A percentile compares a stretch with the other conserved stretches of the same genome.
These are phyloP conservation scores for Tachystola acroxantha DNA, from an alignment of 2,888 invertebrate species.

Conservation along the genomic window DNA sequence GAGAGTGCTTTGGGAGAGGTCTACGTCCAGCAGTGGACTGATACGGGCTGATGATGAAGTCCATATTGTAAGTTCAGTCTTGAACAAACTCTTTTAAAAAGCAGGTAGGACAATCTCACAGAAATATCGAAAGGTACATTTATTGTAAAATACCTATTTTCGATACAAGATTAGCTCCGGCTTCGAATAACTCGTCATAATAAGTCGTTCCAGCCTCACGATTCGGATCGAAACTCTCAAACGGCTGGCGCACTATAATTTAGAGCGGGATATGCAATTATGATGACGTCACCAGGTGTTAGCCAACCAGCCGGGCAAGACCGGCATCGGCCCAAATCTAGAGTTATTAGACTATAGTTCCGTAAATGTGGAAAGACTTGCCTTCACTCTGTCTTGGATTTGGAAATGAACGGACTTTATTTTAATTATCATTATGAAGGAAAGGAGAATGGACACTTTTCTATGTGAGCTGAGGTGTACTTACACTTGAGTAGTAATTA, in stretches of 20 bases:
- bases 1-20: too few relatives aligned
- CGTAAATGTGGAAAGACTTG: slow-evolving; percentile 36
- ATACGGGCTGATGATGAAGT: too few relatives aligned
- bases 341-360: slow-evolving; percentile 44
- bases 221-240: slow-evolving; percentile 23
- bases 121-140: too few relatives aligned
- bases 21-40: too few relatives aligned
- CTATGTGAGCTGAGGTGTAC: too few relatives aligned
- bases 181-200: neutral
- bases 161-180: neutral
- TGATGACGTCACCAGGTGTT: slow-evolving; percentile 21
- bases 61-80: too few relatives aligned
- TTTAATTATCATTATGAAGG: too few relatives aligned
- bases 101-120: too few relatives aligned
- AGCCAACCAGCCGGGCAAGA: slow-evolving; percentile 17
- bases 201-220: slow-evolving; percentile 13
- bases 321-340: slow-evolving; percentile 31
- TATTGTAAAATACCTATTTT: too few relatives aligned
- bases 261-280: slow-evolving; percentile 22
- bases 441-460: too few relatives aligned
- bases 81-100: too few relatives aligned
- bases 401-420: neutral
- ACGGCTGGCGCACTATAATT: slow-evolving; percentile 31
- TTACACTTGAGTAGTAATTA: too few relatives aligned
- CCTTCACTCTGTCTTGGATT: slow-evolving; percentile 20